A percentile compares a stretch with the other conserved stretches of the same genome.
Evolutionary conservation across 2,113 vertebrate genomes (phyloP).

Genomic region (Sapayoa aenigma): DNA sequence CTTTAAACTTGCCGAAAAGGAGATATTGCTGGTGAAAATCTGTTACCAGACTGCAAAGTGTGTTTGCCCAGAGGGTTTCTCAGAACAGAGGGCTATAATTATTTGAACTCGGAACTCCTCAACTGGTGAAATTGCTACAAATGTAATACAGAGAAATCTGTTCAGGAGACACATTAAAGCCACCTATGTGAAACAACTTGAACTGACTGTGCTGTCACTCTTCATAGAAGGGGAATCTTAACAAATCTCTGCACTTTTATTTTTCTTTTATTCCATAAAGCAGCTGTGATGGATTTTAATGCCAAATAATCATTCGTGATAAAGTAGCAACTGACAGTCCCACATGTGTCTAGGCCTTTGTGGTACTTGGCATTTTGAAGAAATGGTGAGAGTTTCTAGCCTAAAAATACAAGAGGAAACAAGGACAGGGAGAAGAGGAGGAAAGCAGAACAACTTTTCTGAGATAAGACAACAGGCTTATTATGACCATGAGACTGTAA

Average conservation of each 20-base stretch:
- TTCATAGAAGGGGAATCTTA: not conserved
- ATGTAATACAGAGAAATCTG: not conserved
- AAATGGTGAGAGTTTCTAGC: not conserved
- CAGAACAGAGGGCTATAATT: not conserved
- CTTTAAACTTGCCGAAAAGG: not conserved
- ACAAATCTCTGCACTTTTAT: not conserved
- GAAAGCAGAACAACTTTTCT: not conserved
- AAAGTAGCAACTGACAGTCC: not conserved
- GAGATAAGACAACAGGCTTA: not conserved
- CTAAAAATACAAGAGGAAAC: not conserved
- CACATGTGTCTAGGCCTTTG: not conserved
- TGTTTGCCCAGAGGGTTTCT: constrained; percentile 23
- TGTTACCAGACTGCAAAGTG: not conserved
- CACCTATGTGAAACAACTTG: not conserved
- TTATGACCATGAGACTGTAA: not conserved
- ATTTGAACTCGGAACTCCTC: constrained; percentile 17
- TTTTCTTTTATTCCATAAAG: not conserved
- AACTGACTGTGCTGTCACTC: not conserved
- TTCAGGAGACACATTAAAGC: not conserved
- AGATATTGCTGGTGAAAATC: constrained; percentile 26
- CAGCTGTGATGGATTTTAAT: not conserved
- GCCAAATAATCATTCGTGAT: not conserved
- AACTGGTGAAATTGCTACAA: not conserved
- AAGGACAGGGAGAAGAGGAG: not conserved
- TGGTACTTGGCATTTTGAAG: not conserved